phyloP scores from a whole-genome alignment of 2,113 vertebrate species.

The Hydrolagus affinis region DNA sequence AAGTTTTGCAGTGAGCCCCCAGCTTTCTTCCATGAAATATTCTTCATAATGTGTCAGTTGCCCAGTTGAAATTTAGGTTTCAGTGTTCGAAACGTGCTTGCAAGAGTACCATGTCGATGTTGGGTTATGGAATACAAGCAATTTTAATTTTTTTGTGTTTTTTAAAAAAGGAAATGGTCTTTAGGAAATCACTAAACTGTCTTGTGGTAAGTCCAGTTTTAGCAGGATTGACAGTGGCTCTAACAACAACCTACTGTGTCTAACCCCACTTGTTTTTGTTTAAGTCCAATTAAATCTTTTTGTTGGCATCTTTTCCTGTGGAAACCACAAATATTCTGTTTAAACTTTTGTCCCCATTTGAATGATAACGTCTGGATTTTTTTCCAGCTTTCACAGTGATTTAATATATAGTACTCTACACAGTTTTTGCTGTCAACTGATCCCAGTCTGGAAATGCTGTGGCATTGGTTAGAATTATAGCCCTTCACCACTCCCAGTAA shows the following conservation, averaged over 20 bases:
- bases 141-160: neutral
- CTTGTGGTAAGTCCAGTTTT: neutral
- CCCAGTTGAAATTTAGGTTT: neutral
- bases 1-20: neutral
- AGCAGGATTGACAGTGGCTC: no score
- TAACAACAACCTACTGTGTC: no score
- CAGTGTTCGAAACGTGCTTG: neutral
- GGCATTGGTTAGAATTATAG: neutral
- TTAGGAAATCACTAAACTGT: neutral
- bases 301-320: neutral
- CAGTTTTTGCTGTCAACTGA: conserved; percentile 13
- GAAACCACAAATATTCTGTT: neutral
- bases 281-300: neutral
- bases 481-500: neutral
- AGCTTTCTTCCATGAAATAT: neutral
- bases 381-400: neutral
- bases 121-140: neutral
- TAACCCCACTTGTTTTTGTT: no score
- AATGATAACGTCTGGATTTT: conserved; percentile 1
- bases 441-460: neutral
- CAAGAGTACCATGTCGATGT: neutral
- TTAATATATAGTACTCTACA: neutral
- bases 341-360: neutral
- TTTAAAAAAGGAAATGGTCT: no score
- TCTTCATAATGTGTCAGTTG: neutral